Conservation (phyloP, 2,113 vertebrate genomes). For the Dicentrarchus labrax region DNA sequence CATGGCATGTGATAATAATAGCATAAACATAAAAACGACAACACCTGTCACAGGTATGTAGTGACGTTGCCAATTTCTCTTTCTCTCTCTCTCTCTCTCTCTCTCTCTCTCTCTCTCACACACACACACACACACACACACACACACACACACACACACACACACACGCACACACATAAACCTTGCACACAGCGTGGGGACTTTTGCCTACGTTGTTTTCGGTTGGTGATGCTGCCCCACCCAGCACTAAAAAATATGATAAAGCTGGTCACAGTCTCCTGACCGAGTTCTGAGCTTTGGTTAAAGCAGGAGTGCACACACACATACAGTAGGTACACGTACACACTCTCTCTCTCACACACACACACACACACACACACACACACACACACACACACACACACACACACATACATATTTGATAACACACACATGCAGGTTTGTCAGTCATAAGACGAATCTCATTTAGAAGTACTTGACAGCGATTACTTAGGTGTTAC, state of each 20-base stretch:
- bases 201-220: constrained; percentile 41
- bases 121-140: neutral
- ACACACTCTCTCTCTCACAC: neutral
- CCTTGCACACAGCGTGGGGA: neutral
- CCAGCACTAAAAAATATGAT: constrained; percentile 10
- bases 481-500: constrained; percentile 20
- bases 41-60: constrained; percentile 67
- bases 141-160: neutral
- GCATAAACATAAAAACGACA: constrained; percentile 27
- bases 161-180: constrained; percentile 4
- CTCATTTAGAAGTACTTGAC: constrained; percentile 15
- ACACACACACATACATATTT: constrained; percentile 6
- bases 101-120: neutral
- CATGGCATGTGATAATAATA: constrained; percentile 36
- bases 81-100: neutral
- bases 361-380: neutral
- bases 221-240: constrained; percentile 19
- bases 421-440: neutral
- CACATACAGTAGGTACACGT: neutral
- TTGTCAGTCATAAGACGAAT: constrained; percentile 24
- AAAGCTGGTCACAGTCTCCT: constrained; percentile 3
- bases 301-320: constrained; percentile 1
- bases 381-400: neutral
- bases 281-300: neutral
- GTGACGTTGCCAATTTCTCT: neutral